Percentiles rank a stretch among this genome's conserved stretches.
Conservation (phyloP, 2,888 invertebrate species). For the Acanthosepion lycidas region DNA sequence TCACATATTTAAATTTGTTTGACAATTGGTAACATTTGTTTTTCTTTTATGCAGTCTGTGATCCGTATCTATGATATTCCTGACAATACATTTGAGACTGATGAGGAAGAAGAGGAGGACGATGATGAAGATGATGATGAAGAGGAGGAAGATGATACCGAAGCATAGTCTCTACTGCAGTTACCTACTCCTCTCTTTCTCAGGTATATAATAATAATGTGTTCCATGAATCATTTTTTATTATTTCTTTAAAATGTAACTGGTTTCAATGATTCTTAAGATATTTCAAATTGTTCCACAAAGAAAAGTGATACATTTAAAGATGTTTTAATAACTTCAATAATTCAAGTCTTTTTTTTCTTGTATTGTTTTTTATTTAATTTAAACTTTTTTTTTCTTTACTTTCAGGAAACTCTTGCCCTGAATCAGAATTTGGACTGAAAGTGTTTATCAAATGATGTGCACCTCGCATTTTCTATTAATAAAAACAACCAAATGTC, state of each 20-base stretch:
- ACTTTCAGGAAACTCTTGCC: neutral
- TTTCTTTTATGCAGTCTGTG: slow-evolving; percentile 80
- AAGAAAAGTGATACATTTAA: too few species aligned
- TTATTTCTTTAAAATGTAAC: too few species aligned
- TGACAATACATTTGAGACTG: slow-evolving; percentile 98
- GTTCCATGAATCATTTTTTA: too few species aligned
- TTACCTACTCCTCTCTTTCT: neutral
- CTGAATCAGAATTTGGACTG: neutral
- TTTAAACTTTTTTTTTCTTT: neutral
- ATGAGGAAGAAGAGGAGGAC: slow-evolving; percentile 91
- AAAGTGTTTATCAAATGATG: neutral
- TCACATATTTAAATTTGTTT: neutral
- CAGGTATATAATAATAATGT: too few species aligned
- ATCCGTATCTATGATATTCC: slow-evolving; percentile 98
- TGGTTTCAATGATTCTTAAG: too few species aligned
- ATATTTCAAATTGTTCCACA: too few species aligned
- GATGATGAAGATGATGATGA: slow-evolving; percentile 79
- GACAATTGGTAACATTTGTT: neutral
- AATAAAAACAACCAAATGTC: neutral
- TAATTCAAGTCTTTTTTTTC: too few species aligned
- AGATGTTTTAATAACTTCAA: too few species aligned
- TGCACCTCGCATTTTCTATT: neutral
- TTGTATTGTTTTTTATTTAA: too few species aligned
- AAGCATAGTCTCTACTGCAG: neutral
- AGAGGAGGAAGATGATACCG: slow-evolving; percentile 35